Evolutionary conservation across 2,113 vertebrate genomes (phyloP).

Genomic region (Marcusenius ussheri): DNA sequence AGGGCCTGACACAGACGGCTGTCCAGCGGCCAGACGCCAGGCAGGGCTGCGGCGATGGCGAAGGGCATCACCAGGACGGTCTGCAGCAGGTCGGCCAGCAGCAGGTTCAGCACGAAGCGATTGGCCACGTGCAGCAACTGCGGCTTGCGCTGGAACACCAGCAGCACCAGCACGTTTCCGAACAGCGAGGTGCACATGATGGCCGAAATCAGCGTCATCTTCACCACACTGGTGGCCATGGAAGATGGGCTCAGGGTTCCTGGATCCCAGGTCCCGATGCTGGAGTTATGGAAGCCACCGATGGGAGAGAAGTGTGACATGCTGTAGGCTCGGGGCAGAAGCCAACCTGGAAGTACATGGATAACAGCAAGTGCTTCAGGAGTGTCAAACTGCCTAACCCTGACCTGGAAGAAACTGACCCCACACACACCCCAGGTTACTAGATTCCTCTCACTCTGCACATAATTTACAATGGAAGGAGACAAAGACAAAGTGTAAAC

Average conservation of each 20-base stretch:
- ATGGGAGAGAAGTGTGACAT: slow-evolving; percentile 47
- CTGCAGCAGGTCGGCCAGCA: slow-evolving; percentile 76
- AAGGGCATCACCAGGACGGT: slow-evolving; percentile 77
- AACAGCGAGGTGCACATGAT: slow-evolving; percentile 70
- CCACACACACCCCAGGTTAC: background rate
- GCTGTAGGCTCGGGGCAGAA: slow-evolving; percentile 15
- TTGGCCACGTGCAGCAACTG: slow-evolving; percentile 79
- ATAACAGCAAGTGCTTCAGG: background rate
- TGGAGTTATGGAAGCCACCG: slow-evolving; percentile 44
- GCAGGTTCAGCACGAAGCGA: slow-evolving; percentile 79
- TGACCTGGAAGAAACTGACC: background rate
- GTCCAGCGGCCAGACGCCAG: slow-evolving; percentile 73
- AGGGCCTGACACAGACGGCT: slow-evolving; percentile 68
- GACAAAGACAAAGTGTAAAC: background rate
- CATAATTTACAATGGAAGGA: background rate
- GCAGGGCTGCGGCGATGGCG: slow-evolving; percentile 69
- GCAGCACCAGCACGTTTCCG: slow-evolving; percentile 72
- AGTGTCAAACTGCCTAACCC: background rate
- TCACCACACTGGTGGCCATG: slow-evolving; percentile 58
- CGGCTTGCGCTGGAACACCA: slow-evolving; percentile 77
- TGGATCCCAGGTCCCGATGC: slow-evolving; percentile 42
- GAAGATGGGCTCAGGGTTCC: slow-evolving; percentile 37
- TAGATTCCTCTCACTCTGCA: background rate
- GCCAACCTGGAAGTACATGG: background rate
- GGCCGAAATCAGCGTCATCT: slow-evolving; percentile 64